These are phyloP conservation scores for Lasioglossum albipes DNA, from an alignment of 1,140 invertebrate species.

Conservation along the genomic window DNA sequence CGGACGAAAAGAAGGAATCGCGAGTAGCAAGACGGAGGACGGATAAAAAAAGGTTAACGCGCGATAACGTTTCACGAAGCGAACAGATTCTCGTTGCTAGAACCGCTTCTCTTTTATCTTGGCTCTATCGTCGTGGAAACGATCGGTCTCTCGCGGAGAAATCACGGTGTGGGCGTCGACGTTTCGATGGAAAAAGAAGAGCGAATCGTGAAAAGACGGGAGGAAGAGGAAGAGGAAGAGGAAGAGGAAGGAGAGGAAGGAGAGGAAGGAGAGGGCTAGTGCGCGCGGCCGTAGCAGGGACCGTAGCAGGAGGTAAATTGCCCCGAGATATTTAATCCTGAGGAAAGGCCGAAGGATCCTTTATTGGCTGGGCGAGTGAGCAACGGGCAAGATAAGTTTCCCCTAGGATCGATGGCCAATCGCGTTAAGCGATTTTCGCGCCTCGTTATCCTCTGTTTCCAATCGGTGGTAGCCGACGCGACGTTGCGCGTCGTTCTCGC, in stretches of 20 bases:
- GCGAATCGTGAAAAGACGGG: conserved; percentile 15
- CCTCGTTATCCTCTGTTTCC: conserved; percentile 78
- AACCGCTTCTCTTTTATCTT: neutral
- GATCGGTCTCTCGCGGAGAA: conserved; percentile 54
- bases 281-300: conserved; percentile 37
- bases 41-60: neutral
- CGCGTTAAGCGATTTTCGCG: conserved; percentile 76
- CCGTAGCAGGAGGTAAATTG: conserved; percentile 69
- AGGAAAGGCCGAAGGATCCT: conserved; percentile 72
- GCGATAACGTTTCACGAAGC: conserved; percentile 32
- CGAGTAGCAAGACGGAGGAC: no score
- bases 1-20: no score
- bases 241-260: conserved; percentile 43
- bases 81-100: conserved; percentile 20
- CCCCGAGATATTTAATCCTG: conserved; percentile 77
- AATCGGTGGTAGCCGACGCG: conserved; percentile 52
- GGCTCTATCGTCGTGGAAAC: conserved; percentile 13
- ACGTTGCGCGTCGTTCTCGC: neutral
- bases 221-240: neutral
- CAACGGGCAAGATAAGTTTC: conserved; percentile 75
- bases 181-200: conserved; percentile 41
- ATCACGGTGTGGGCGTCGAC: conserved; percentile 56
- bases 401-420: conserved; percentile 73
- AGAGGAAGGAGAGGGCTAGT: conserved; percentile 42
- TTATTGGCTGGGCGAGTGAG: conserved; percentile 73